These are phyloP conservation scores for Drosophila equinoxialis DNA, from an alignment of 1,140 invertebrate genomes.

Conservation along the genomic window DNA sequence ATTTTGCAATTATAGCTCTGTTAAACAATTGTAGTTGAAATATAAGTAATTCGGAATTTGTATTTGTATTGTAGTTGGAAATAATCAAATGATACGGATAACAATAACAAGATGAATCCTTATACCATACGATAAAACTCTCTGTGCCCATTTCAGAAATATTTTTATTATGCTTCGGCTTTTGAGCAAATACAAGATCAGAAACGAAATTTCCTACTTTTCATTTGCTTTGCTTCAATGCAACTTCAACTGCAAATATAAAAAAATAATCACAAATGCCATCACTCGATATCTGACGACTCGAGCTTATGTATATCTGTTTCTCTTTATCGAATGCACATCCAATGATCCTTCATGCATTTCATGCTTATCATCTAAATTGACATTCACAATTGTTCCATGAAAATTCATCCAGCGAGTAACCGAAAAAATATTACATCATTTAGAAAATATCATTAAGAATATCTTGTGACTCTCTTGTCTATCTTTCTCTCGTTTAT, in stretches of 20 bases:
- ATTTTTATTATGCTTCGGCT: constrained; percentile 36
- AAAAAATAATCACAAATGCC: constrained; percentile 30
- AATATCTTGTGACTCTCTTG: constrained; percentile 31
- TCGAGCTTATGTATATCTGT: constrained; percentile 37
- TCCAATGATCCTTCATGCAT: constrained; percentile 31
- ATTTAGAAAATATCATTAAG: not conserved
- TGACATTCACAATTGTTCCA: constrained; percentile 55
- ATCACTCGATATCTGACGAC: constrained; percentile 56
- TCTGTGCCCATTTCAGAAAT: constrained; percentile 28
- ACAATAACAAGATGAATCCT: constrained; percentile 71
- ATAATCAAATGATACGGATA: constrained; percentile 11
- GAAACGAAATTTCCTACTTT: constrained; percentile 28
- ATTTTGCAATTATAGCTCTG: constrained; percentile 6
- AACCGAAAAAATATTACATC: not conserved
- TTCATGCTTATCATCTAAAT: constrained; percentile 73
- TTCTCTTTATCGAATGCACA: constrained; percentile 49
- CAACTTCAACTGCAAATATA: constrained; percentile 55
- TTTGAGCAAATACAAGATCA: constrained; percentile 35
- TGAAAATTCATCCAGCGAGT: constrained; percentile 15
- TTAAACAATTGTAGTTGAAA: constrained; percentile 2
- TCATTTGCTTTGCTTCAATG: constrained; percentile 46
- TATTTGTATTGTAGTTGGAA: constrained; percentile 32
- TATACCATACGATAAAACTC: constrained; percentile 33
- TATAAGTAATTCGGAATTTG: constrained; percentile 4
- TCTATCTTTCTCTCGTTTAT: constrained; percentile 43